Evolutionary conservation across 1,140 invertebrate genomes (phyloP), one percentile per base, ranked within the genome.

Genomic region (Pachyrhynchus sulphureomaculatus): DNA sequence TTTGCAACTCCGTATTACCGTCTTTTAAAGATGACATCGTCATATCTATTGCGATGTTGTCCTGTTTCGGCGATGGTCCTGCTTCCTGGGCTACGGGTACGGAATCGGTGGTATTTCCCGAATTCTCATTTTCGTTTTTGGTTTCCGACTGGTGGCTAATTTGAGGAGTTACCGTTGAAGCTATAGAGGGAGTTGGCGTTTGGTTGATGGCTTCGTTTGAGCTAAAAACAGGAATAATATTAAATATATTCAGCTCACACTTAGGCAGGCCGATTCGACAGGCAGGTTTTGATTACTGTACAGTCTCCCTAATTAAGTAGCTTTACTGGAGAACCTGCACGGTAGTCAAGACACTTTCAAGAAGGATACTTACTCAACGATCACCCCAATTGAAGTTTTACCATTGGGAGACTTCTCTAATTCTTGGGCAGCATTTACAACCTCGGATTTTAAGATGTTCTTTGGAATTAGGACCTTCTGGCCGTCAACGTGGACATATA

Each of bases 401-500:
- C 24, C 15, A 4, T 29, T 23, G 5, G 33, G 47, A 32, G 13
- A 13, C 17, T 21, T 52, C 15, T 61, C 48, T 4, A 62, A 20
- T 13, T 47, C 42, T 23, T 55, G 37, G 5, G 51, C 60, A n/a
- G 49, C 52, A 29, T 42, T 33, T 2, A 62, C 36, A 4, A 62
- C 52, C 36, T 72, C 69, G 0, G 57, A 20, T 21, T 68, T 65
- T 4, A 72, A 26, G 36, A 65, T 68, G 53, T 64, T 69, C 57
- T 71, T 72, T 8, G 70, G 67, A 42, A 72, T 52, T 0, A 66
- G 51, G 0, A 69, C 61, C 52, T 66, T 68, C 4, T 62, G 42
- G 3, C 70, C 70, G 33, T 71, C 62, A 26, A 67, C 59, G n/a
- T 64, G 57, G 6, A 72, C 59, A 32, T 60, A 69, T n/a, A 68